A percentile compares a stretch with the other conserved stretches of the same genome.
Evolutionary conservation across 2,888 invertebrate genomes (phyloP).

Genomic region (Spilosoma lubricipeda): DNA sequence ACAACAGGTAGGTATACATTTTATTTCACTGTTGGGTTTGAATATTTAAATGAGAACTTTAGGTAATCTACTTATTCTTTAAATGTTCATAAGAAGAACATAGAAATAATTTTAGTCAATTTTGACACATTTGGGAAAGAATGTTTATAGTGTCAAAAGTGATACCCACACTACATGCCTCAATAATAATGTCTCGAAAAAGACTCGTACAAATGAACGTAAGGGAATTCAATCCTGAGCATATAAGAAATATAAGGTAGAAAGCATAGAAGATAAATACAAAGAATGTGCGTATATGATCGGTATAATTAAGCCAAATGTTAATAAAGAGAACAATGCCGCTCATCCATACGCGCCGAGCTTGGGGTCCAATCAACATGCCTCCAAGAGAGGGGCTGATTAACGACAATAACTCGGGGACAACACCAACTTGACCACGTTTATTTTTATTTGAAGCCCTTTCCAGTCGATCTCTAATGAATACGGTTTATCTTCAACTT

Average conservation of each 20-base stretch:
- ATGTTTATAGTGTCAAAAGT: background rate
- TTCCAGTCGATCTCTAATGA: conserved; percentile 86
- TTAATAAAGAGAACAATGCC: conserved; percentile 75
- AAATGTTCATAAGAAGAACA: background rate
- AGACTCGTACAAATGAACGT: conserved; percentile 19
- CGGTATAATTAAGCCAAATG: conserved; percentile 71
- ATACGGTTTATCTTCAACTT: conserved; percentile 85
- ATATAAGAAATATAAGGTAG: conserved; percentile 44
- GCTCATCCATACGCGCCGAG: conserved; percentile 54
- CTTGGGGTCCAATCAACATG: conserved; percentile 74
- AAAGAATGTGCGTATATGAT: conserved; percentile 60
- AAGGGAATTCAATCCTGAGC: conserved; percentile 24
- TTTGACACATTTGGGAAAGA: background rate
- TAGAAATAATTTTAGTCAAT: background rate
- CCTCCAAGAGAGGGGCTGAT: conserved; percentile 75
- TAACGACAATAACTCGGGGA: conserved; percentile 84
- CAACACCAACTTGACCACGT: conserved; percentile 81
- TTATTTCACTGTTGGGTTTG: background rate
- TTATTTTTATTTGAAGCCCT: conserved; percentile 84
- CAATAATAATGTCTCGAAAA: background rate
- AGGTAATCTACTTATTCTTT: background rate
- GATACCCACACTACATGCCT: conserved; percentile 20
- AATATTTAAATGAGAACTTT: background rate
- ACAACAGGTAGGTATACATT: background rate
- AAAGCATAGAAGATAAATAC: conserved; percentile 40